Evolutionary conservation across 2,113 vertebrate species (phyloP).

Genomic region (Phylloscopus trochilus): DNA sequence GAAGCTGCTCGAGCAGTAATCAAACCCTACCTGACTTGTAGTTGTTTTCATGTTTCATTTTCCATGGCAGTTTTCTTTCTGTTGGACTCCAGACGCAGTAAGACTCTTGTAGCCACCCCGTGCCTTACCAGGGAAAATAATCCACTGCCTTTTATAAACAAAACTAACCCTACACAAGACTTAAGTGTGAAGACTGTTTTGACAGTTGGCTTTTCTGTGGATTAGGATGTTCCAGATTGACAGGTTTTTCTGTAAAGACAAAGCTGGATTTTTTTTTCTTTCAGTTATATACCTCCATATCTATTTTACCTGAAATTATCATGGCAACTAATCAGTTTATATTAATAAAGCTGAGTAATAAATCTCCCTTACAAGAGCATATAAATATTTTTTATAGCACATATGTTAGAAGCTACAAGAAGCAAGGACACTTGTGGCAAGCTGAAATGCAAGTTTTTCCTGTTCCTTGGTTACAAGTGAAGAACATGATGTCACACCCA

Average conservation of each 20-base stretch:
- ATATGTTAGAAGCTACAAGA: background rate
- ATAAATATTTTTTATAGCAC: background rate
- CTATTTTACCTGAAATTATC: background rate
- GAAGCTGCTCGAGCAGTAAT: background rate
- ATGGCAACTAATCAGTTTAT: background rate
- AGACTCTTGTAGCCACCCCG: background rate
- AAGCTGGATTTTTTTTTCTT: background rate
- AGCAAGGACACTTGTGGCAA: background rate
- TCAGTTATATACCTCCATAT: background rate
- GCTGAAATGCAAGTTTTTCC: slow-evolving; percentile 29
- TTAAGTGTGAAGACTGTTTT: background rate
- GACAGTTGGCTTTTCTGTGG: background rate
- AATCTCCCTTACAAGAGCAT: background rate
- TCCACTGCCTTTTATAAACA: background rate
- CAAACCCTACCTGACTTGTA: background rate
- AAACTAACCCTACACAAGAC: background rate
- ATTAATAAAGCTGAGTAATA: background rate
- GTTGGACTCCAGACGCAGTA: background rate
- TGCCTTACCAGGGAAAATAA: background rate
- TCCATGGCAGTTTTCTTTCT: background rate
- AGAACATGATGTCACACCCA: background rate
- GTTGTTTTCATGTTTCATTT: background rate
- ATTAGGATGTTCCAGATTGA: background rate
- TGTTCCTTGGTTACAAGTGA: background rate
- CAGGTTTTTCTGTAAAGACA: background rate